phyloP scores from a whole-genome alignment of 2,113 vertebrate genomes.

The Heptranchias perlo region DNA sequence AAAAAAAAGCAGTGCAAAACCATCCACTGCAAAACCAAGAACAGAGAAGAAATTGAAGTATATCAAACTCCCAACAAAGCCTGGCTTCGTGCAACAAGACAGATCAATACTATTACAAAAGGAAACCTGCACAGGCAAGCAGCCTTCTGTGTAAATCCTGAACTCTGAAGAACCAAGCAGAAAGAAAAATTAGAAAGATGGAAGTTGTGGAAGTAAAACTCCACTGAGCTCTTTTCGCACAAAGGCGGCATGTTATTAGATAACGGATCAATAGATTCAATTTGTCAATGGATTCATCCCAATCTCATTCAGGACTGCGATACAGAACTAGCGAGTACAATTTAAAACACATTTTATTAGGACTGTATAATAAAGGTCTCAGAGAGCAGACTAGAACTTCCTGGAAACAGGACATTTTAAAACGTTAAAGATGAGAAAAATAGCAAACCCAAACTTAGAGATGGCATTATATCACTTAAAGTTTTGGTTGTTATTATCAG shows the following conservation, averaged over 20 bases:
- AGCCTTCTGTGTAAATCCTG: neutral
- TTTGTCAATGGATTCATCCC: neutral
- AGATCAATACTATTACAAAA: neutral
- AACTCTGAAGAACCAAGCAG: neutral
- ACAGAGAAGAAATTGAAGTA: neutral
- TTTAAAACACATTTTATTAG: neutral
- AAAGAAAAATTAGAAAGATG: neutral
- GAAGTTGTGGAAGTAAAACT: constrained; percentile 3
- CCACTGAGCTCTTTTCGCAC: neutral
- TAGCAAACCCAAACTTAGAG: neutral
- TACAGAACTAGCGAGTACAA: neutral
- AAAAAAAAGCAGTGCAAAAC: neutral
- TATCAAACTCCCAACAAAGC: neutral
- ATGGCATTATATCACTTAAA: neutral
- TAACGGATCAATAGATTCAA: neutral
- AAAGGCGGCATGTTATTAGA: neutral
- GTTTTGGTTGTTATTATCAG: neutral
- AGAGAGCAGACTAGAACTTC: neutral
- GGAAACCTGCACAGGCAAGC: neutral
- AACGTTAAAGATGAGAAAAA: neutral
- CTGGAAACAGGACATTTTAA: neutral
- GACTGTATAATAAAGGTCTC: neutral
- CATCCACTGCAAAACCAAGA: neutral
- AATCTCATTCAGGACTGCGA: neutral
- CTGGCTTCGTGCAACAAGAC: neutral